These are phyloP conservation scores for Alentia gelatinosa DNA, from an alignment of 2,888 invertebrate genomes.

Conservation along the genomic window DNA sequence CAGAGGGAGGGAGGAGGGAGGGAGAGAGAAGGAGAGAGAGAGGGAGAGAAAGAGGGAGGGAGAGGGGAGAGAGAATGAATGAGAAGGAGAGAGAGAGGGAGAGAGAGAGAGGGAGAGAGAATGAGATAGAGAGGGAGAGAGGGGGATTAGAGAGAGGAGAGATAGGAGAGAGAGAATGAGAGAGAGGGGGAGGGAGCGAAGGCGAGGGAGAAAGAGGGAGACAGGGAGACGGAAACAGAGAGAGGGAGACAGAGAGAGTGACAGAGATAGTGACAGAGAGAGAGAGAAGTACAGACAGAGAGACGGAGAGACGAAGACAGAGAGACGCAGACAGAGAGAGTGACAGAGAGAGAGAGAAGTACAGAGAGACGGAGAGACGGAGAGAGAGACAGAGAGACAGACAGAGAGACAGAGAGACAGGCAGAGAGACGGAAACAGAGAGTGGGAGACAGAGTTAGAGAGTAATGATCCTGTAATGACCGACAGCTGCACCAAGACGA, in stretches of 20 bases:
- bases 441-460: not conserved
- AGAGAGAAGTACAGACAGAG: not conserved
- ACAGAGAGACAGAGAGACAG: not conserved
- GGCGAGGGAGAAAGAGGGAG: not conserved
- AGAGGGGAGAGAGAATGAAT: not conserved
- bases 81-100: not conserved
- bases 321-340: not conserved
- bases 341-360: not conserved
- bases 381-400: not conserved
- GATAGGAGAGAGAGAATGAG: not conserved
- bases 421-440: not conserved
- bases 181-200: not conserved
- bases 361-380: not conserved
- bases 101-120: not conserved
- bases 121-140: not conserved
- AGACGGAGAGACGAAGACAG: not conserved
- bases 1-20: conserved; percentile 7
- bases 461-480: too few relatives aligned
- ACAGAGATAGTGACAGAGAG: not conserved
- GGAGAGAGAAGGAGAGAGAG: conserved; percentile 13
- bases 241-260: not conserved
- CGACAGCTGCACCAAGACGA: too few relatives aligned
- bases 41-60: not conserved
- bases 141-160: not conserved
- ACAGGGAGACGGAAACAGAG: not conserved